Base-by-base conservation (phyloP, 2,888 invertebrate species). In the Drosophila atripex region DNA sequence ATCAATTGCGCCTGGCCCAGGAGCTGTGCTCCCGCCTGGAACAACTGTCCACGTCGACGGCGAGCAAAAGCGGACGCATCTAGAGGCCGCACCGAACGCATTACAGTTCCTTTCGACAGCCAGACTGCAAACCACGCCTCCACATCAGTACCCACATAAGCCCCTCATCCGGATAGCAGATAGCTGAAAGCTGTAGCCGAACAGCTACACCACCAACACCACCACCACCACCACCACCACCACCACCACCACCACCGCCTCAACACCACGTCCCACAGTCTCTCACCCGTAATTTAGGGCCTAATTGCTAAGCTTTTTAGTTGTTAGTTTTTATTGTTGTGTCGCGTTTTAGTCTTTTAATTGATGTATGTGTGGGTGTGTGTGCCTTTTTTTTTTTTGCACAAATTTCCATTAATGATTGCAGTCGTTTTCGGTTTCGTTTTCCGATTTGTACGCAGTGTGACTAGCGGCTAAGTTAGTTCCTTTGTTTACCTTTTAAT, bases 21-120 rank as follows among this genome's bases (percentile, higher is more conserved):
- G 93, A 93, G 80, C 85, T 93, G 66, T 93, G 93, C 89, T 91
- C 92, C 68, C 91, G 93, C 70, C 89, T 93, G 83, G 93, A 93
- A 77, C 92, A 93, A 75, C 89, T 93, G 61, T 92, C 92, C 56
- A 92, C 93, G 69, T 92, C 92, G 75, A 92, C 80, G 38, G 35
- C 73, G n/a, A 82, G 79, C 57, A 82, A 82, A 71, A 83, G 74
- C 14, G 76, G 88, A 49, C 84, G 88, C 92, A 92, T 89, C 71
- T 85, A 61, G 59, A 25, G 18, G n/a, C n/a, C 12, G 61, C 32
- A 30, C 35, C 45, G 21, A 38, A 43, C 47, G 63, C 41, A 41
- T 16, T 14, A 54, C 28, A 72, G 88, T 86, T 84, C 88, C 87
- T 85, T 41, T 85, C 76, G 65, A 71, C 58, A 68, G 65, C 54